phyloP scores from a whole-genome alignment of 2,888 invertebrate species.

The Nomada ferruginata region DNA sequence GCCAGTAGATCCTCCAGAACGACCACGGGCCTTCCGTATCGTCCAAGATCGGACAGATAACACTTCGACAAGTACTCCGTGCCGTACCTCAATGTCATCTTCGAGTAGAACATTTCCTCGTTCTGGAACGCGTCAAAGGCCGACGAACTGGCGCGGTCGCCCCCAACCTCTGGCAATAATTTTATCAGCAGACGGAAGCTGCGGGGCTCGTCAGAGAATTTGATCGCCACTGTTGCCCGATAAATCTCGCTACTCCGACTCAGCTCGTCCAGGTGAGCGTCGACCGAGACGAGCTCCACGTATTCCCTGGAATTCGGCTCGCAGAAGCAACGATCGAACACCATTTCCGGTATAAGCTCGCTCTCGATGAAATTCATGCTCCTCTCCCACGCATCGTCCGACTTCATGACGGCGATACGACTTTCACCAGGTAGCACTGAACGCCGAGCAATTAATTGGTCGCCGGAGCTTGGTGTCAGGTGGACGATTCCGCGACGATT shows the following conservation, averaged over 20 bases:
- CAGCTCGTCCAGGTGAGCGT: conserved; percentile 56
- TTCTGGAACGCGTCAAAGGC: conserved; percentile 74
- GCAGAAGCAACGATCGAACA: conserved; percentile 79
- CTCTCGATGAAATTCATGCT: conserved; percentile 72
- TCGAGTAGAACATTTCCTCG: conserved; percentile 80
- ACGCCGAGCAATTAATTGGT: not conserved
- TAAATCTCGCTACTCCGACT: conserved; percentile 65
- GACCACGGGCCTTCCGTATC: conserved; percentile 77
- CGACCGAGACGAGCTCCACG: conserved; percentile 76
- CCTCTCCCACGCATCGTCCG: conserved; percentile 30
- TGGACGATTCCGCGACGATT: too few relatives aligned
- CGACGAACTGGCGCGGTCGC: not conserved
- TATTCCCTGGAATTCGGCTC: conserved; percentile 79
- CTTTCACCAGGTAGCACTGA: not conserved
- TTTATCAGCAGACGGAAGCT: conserved; percentile 77
- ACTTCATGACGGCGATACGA: conserved; percentile 24
- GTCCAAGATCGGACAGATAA: conserved; percentile 77
- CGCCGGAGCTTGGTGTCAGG: too few relatives aligned
- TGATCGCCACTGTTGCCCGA: conserved; percentile 65
- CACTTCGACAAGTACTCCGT: conserved; percentile 70
- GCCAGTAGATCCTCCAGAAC: conserved; percentile 78
- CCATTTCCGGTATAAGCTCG: conserved; percentile 78
- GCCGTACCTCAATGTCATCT: conserved; percentile 70
- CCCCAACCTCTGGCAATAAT: conserved; percentile 61
- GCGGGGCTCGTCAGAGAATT: conserved; percentile 76